These are phyloP conservation scores for Oophaga pumilio DNA, from an alignment of 2,113 vertebrate species.

Conservation along the genomic window DNA sequence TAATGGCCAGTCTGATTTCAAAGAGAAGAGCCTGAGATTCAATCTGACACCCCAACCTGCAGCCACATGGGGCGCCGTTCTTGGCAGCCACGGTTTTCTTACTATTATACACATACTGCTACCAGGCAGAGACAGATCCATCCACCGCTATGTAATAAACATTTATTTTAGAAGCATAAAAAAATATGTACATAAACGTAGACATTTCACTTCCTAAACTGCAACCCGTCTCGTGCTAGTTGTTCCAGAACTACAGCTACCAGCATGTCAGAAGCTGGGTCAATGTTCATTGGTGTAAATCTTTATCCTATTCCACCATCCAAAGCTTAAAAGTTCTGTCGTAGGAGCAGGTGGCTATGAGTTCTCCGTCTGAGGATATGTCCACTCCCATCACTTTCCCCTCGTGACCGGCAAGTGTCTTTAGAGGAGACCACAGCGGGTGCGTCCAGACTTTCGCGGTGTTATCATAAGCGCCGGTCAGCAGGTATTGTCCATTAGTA, in stretches of 20 bases:
- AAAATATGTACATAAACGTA: neutral
- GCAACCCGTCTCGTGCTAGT: too few species aligned
- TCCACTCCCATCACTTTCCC: conserved; percentile 98
- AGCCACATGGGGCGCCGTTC: neutral
- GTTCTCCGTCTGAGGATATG: conserved; percentile 88
- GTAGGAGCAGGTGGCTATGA: conserved; percentile 95
- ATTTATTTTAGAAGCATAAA: neutral
- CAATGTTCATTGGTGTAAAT: neutral
- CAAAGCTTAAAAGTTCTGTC: conserved; percentile 98
- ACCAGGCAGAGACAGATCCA: neutral
- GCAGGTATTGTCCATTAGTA: conserved; percentile 89
- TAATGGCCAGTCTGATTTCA: too few species aligned
- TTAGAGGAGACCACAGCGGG: conserved; percentile 93
- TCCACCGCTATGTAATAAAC: neutral
- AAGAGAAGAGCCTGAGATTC: neutral
- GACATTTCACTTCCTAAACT: too few species aligned
- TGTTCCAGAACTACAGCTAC: neutral
- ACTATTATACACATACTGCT: neutral
- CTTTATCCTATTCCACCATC: conserved; percentile 80
- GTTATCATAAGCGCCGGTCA: conserved; percentile 94
- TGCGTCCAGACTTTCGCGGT: conserved; percentile 96
- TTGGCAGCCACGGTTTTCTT: neutral
- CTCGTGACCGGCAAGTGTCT: conserved; percentile 93
- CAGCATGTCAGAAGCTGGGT: neutral
- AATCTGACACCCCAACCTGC: neutral